Conservation (phyloP, 2,888 invertebrate genomes). For the Cephus runcator region DNA sequence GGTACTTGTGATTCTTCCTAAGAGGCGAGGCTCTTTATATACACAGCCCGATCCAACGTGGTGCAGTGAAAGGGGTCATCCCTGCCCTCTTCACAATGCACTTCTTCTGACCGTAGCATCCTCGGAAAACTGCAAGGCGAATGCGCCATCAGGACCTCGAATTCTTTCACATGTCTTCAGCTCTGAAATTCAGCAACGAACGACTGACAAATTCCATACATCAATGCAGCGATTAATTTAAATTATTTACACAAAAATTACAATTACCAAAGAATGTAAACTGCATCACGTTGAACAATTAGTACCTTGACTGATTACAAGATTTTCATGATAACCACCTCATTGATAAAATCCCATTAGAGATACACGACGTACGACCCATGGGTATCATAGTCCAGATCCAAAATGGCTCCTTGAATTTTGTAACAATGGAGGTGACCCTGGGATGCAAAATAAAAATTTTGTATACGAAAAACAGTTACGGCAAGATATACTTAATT, state of each 20-base stretch:
- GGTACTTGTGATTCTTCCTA: constrained; percentile 62
- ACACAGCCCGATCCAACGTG: constrained; percentile 58
- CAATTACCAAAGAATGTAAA: background rate
- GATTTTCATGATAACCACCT: background rate
- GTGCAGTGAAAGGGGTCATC: constrained; percentile 66
- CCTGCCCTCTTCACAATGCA: constrained; percentile 64
- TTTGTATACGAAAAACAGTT: background rate
- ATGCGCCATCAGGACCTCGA: background rate
- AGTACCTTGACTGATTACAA: background rate
- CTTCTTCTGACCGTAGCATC: constrained; percentile 60
- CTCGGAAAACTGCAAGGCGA: constrained; percentile 19
- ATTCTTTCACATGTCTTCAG: constrained; percentile 4
- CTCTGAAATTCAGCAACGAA: background rate
- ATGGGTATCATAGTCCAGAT: background rate
- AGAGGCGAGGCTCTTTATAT: constrained; percentile 63
- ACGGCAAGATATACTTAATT: background rate
- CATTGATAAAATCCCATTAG: background rate
- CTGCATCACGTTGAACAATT: background rate
- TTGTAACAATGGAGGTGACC: background rate
- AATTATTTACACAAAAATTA: background rate
- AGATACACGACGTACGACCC: background rate
- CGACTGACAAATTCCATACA: background rate
- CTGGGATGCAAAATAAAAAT: background rate
- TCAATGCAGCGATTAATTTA: background rate
- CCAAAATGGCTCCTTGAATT: background rate